Evolutionary conservation across 2,888 invertebrate species (phyloP), one percentile per base, ranked within the genome.

Genomic region (Metalampra italica): DNA sequence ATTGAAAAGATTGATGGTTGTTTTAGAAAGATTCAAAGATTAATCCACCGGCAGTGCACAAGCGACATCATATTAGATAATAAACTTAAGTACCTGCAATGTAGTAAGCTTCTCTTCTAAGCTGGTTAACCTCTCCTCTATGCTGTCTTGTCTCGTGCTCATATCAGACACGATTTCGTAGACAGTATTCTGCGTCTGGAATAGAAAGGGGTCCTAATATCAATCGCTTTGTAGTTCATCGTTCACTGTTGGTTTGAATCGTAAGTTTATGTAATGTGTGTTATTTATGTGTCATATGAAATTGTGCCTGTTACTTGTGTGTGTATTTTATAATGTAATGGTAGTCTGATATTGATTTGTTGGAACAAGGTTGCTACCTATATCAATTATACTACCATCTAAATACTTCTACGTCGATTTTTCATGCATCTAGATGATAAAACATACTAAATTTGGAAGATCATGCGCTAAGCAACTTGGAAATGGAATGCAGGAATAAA

Each of bases 91-190:
- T 77, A 94, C 92, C 90, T 97, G 97, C 72, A 98, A 89, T 55
- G 94, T 90, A 60, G 93, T 93, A 68, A 98, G 89, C 87, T 97
- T 97, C 75, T 97, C 97, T 90, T 99, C 98, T 80, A 99, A 93
- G 71, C 95, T 94, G 62, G 95, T 94, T 70, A 99, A 92, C 72
- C 98, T 93, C 85, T 98, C 97, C 83, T 99, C 98, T 64, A 99
- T 92, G 46, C 94, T 93, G 78, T 97, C 97, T 84, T 98, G 98
- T 47, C 98, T 94, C 53, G 95, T 94, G 76, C 97, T 97, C 95
- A 99, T 97, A 72, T 99, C 99, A 49, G 98, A 97, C 59, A 99
- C 98, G 70, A 99, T 95, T 90, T 98, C 99, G 83, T 98, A 98
- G 63, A 99, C 98, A 47, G 97, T 97, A 75, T 97, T 97, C 90